These are phyloP conservation scores for Caenorhabditis uteleia DNA, from an alignment of 2,888 invertebrate genomes.

Conservation along the genomic window DNA sequence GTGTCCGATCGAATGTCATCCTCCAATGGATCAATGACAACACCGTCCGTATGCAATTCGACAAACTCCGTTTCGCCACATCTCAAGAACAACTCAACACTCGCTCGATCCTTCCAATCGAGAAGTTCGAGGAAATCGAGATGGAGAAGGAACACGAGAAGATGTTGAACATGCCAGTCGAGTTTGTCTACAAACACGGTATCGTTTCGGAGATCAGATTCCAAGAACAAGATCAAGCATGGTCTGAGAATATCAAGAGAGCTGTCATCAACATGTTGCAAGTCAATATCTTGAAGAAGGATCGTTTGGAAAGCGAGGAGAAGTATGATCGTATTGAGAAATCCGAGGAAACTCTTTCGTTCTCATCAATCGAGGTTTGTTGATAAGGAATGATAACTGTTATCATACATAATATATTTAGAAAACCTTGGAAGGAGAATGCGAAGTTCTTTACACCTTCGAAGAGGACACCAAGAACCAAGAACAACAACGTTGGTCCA, in stretches of 20 bases:
- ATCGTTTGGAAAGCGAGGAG: constrained; percentile 23
- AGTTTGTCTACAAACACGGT: constrained; percentile 47
- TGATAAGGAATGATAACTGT: constrained; percentile 5
- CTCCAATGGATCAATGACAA: constrained; percentile 47
- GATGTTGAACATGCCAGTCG: constrained; percentile 40
- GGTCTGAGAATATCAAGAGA: constrained; percentile 66
- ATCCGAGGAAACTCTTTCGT: too few relatives aligned
- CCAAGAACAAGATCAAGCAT: constrained; percentile 46
- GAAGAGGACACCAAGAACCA: constrained; percentile 25
- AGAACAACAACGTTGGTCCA: constrained; percentile 54
- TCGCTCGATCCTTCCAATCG: constrained; percentile 34
- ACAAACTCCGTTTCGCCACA: constrained; percentile 43
- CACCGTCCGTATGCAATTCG: constrained; percentile 42
- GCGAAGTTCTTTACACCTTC: constrained; percentile 53
- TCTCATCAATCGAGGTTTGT: constrained; percentile 4
- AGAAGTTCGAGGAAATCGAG: constrained; percentile 34
- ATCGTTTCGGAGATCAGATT: constrained; percentile 48
- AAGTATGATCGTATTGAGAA: too few relatives aligned
- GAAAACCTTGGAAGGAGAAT: constrained; percentile 63
- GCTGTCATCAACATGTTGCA: constrained; percentile 65
- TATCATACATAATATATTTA: constrained; percentile 12
- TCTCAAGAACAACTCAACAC: constrained; percentile 40
- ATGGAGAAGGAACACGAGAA: constrained; percentile 28
- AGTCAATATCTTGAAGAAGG: constrained; percentile 48
- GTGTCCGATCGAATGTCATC: constrained; percentile 53